Base-by-base conservation (phyloP, 2,888 invertebrate genomes). In the Strigamia maritima region DNA sequence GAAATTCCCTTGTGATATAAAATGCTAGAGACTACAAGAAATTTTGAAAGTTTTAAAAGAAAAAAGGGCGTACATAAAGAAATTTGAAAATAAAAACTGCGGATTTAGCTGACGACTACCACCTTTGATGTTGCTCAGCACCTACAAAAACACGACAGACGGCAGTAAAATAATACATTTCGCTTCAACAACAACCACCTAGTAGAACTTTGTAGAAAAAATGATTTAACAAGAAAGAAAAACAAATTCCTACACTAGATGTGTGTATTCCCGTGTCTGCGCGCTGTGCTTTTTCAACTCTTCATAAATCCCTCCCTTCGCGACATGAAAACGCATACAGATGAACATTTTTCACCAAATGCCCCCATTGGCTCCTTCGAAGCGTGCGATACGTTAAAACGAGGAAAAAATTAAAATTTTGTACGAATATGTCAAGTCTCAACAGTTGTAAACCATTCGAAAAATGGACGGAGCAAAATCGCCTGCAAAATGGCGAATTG, bases 1-100 rank as follows among this genome's bases (percentile, higher is more conserved):
- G 60, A 60, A 60, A 60, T 60, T 60, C 60, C 60, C 60, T 60
- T 60, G 60, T 60, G 60, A 60, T 60, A 60, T 60, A 60, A 60
- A 60, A 60, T 24, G 60, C 60, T 60, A 60, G 60, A 60, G 60
- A 60, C 60, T 60, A 60, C 60, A 60, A 60, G 60, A 19, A 60
- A 60, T 60, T 60, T 60, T 60, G 60, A 60, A 60, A 60, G 60
- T 24, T 60, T 60, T 60, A 49, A 49, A 49, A 49, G 19, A 49
- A 60, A 60, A 60, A 60, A 60, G 60, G 60, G 60, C 60, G 60
- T 60, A 60, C 24, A 60, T 60, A 60, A 60, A 60, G 22, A 60
- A 60, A 60, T 60, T 60, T 24, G 10, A 60, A 60, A 24, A 60
- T 60, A 60, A 60, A 60, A 60, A 60, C 44, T 44, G 44, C 44